These are phyloP conservation scores for Steatornis caripensis DNA, from an alignment of 2,113 vertebrate genomes.

Conservation along the genomic window DNA sequence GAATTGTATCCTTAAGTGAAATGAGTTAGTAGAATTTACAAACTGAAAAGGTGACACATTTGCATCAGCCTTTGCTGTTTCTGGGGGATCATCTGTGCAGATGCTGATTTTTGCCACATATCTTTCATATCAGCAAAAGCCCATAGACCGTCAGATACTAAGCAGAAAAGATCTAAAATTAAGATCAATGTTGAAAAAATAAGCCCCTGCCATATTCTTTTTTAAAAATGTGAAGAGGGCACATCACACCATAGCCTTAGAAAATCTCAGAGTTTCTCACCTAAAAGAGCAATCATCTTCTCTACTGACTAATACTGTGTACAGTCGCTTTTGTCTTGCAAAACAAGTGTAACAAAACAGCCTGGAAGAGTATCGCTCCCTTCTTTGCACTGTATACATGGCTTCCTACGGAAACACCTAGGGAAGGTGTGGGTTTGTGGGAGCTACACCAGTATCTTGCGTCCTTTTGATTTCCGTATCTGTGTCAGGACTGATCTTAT, in stretches of 20 bases:
- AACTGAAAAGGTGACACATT: neutral
- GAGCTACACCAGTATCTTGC: neutral
- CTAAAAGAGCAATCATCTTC: neutral
- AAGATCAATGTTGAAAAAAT: neutral
- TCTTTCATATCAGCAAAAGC: neutral
- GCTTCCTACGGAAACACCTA: neutral
- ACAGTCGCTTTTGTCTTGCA: neutral
- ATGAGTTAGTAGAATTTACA: neutral
- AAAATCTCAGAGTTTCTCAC: neutral
- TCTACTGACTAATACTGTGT: neutral
- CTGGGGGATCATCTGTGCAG: neutral
- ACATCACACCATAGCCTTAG: neutral
- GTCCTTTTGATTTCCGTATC: neutral
- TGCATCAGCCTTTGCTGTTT: neutral
- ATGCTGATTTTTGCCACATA: neutral
- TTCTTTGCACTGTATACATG: rapidly evolving
- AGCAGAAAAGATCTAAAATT: neutral
- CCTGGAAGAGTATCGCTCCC: neutral
- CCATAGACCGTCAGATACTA: neutral
- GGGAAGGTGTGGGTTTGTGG: neutral
- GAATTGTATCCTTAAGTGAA: neutral
- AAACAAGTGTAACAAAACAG: neutral
- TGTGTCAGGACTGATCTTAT: neutral
- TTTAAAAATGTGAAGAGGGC: neutral
- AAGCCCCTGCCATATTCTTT: neutral